Evolutionary conservation across 2,113 vertebrate species (phyloP), one percentile per base, ranked within the genome.

Genomic region (Petroica traversi): DNA sequence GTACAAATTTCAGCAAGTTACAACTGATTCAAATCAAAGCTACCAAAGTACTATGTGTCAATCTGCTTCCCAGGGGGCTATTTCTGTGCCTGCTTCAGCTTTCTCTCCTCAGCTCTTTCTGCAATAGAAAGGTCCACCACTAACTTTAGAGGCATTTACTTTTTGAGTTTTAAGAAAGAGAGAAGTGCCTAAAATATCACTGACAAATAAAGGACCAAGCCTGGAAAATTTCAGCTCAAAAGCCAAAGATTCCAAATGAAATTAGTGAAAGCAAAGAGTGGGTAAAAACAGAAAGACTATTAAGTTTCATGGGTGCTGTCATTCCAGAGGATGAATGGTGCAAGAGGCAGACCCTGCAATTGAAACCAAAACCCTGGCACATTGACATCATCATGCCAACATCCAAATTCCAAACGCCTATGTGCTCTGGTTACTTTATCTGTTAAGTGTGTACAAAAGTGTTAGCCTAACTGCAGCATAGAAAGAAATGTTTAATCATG

Each of bases 21-120:
- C 58, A 62, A 80, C 81, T 79, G 86, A 91, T 62, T 94, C 64
- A 88, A 19, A 91, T 92, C 77, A 95, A 95, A 94, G 46, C n/a
- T 72, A 88, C 76, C 29, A 24, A 92, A 94, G 68, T 38, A 55
- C 43, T 84, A 33, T 0, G 0, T 71, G 93, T 91, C 88, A 83
- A 73, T 83, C 82, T 88, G n/a, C 68, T 74, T 86, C 68, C 72
- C 19, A 8, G 73, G 45, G 88, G 77, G 41, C 46, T 95, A 72
- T 84, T 90, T 95, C 57, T 92, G 72, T 92, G 61, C 54, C 34
- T 81, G 40, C 74, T 79, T 84, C 79, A 91, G 69, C 23, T 78
- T 78, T 45, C 84, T 57, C 38, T 85, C 68, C 34, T 64, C 63
- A 24, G 43, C 23, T 71, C 5, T 36, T 77, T 74, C 57, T 74